phyloP scores from a whole-genome alignment of 2,113 vertebrate species.

The Erythrolamprus reginae region DNA sequence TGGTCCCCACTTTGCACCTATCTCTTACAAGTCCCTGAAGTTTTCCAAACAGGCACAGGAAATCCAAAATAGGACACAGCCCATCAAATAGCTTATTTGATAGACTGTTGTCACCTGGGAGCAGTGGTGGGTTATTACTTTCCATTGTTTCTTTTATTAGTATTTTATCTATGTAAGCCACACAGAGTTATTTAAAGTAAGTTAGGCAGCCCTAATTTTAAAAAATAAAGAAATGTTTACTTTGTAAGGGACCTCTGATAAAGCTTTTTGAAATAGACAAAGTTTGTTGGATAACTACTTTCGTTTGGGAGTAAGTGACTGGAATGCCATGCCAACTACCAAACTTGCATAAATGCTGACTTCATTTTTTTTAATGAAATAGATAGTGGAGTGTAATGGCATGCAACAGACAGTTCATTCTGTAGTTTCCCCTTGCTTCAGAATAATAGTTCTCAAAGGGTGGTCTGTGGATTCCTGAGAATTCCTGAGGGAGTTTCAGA shows the following conservation, averaged over 20 bases:
- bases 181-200: neutral
- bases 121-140: neutral
- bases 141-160: neutral
- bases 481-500: neutral
- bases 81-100: neutral
- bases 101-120: neutral
- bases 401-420: neutral
- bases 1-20: neutral
- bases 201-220: too few relatives aligned
- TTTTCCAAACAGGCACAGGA: neutral
- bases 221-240: too few relatives aligned
- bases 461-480: neutral
- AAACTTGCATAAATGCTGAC: neutral
- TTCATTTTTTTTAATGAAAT: neutral
- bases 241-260: neutral
- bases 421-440: neutral
- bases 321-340: neutral
- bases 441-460: neutral
- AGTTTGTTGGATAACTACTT: neutral
- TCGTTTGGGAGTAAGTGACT: neutral
- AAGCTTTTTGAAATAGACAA: neutral
- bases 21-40: neutral
- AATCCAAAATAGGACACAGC: neutral
- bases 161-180: neutral
- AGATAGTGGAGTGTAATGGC: neutral